These are phyloP conservation scores for Stegana nigrithorax DNA, from an alignment of 2,888 invertebrate species.

Conservation along the genomic window DNA sequence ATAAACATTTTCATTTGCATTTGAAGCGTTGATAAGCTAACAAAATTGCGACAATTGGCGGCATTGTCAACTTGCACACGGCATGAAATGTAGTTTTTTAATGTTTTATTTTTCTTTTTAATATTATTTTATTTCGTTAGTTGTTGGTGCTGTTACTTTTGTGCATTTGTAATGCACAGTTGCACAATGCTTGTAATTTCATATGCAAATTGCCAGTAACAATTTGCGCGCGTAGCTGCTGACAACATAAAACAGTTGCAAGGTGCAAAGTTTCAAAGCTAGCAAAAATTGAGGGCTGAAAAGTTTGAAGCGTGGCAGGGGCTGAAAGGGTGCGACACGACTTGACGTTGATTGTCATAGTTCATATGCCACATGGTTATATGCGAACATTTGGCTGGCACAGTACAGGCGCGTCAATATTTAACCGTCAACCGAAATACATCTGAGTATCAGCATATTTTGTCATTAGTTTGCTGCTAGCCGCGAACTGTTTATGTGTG, in stretches of 20 bases:
- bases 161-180: conserved; percentile 31
- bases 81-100: too few relatives aligned
- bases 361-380: too few relatives aligned
- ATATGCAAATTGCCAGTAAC: conserved; percentile 52
- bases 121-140: too few relatives aligned
- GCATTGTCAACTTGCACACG: conserved; percentile 47
- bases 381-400: conserved; percentile 18
- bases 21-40: too few relatives aligned
- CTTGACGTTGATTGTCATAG: too few relatives aligned
- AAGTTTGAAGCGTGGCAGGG: too few relatives aligned
- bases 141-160: background rate
- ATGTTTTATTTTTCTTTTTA: too few relatives aligned
- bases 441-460: conserved; percentile 37
- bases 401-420: conserved; percentile 26
- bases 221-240: too few relatives aligned
- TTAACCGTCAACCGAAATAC: conserved; percentile 43
- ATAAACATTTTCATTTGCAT: too few relatives aligned
- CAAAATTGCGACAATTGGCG: conserved; percentile 51
- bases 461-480: conserved; percentile 36
- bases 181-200: conserved; percentile 59
- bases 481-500: too few relatives aligned
- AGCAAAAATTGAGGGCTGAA: too few relatives aligned
- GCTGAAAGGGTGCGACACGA: too few relatives aligned
- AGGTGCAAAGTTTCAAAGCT: background rate
- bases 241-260: background rate